Percentiles rank a stretch among this genome's conserved stretches.
These are phyloP conservation scores for Hormiphora californensis DNA, from an alignment of 37 sponge, comb jelly and placozoan genomes.

Conservation along the genomic window DNA sequence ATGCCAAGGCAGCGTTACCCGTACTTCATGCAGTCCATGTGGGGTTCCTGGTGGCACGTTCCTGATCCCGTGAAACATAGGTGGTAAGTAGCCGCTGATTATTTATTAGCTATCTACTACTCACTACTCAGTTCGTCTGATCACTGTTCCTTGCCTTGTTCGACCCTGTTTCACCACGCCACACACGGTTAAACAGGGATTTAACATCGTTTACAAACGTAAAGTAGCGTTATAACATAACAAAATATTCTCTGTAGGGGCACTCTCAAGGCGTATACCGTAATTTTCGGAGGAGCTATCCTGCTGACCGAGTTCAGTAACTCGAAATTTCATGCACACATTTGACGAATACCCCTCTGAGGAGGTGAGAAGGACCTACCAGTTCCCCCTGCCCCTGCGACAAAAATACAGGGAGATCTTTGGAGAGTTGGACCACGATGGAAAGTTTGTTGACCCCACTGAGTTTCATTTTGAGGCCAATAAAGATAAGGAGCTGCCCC, in stretches of 20 bases:
- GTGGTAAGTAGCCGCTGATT: not conserved
- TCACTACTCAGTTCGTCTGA: no score
- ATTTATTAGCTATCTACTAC: not conserved
- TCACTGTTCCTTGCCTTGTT: no score
- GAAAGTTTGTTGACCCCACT: slow-evolving; percentile 47
- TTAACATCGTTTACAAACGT: not conserved
- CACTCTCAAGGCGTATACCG: not conserved
- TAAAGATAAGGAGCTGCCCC: no score
- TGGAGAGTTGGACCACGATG: slow-evolving; percentile 36
- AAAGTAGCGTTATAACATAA: not conserved
- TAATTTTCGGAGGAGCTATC: not conserved
- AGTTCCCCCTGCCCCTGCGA: slow-evolving; percentile 23
- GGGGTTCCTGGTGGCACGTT: slow-evolving; percentile 9
- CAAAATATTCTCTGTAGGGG: not conserved
- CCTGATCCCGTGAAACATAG: slow-evolving; percentile 15
- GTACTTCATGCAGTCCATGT: slow-evolving; percentile 13
- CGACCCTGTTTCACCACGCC: no score
- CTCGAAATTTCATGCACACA: not conserved
- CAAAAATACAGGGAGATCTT: slow-evolving; percentile 21
- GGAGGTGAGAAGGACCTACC: slow-evolving; percentile 33
- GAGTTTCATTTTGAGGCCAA: slow-evolving; percentile 24
- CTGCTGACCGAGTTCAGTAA: not conserved
- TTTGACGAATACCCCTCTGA: slow-evolving; percentile 29
- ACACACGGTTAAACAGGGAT: not conserved
- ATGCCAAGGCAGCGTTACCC: slow-evolving; percentile 54